A percentile compares a stretch with the other conserved stretches of the same genome.
Conservation (phyloP, 1,140 invertebrate species). For the Acromyrmex echinatior region DNA sequence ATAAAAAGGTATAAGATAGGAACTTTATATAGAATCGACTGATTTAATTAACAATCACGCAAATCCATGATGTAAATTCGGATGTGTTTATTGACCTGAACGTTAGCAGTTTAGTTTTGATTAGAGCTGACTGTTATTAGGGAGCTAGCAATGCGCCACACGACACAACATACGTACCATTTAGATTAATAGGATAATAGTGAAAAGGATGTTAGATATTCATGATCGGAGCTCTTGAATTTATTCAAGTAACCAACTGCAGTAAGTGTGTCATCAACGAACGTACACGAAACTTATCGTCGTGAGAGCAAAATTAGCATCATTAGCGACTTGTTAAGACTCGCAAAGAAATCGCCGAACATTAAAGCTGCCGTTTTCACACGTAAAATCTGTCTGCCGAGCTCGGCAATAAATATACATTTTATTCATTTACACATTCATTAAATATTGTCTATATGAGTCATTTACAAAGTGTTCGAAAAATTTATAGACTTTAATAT, state of each 20-base stretch:
- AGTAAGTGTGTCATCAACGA: constrained; percentile 44
- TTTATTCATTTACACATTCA: not conserved
- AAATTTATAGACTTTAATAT: not conserved
- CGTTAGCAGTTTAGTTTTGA: constrained; percentile 46
- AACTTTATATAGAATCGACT: not conserved
- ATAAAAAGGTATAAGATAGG: too few species aligned
- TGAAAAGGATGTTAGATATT: constrained; percentile 59
- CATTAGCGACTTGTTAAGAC: constrained; percentile 19
- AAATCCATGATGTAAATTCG: constrained; percentile 21
- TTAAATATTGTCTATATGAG: not conserved
- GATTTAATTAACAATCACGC: constrained; percentile 19
- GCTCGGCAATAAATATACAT: not conserved
- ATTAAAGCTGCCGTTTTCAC: not conserved
- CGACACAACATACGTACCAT: constrained; percentile 28
- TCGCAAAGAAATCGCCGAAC: constrained; percentile 12
- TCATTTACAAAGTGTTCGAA: not conserved
- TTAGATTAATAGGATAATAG: constrained; percentile 61
- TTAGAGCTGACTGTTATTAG: constrained; percentile 44
- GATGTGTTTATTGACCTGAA: constrained; percentile 38
- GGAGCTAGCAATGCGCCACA: constrained; percentile 18
- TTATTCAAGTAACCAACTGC: constrained; percentile 39
- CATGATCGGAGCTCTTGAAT: constrained; percentile 23
- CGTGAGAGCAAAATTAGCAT: constrained; percentile 36
- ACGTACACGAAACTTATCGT: constrained; percentile 13
- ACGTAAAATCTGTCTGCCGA: not conserved